phyloP scores from a whole-genome alignment of 1,140 invertebrate genomes.

The Drosophila nigromelanica region DNA sequence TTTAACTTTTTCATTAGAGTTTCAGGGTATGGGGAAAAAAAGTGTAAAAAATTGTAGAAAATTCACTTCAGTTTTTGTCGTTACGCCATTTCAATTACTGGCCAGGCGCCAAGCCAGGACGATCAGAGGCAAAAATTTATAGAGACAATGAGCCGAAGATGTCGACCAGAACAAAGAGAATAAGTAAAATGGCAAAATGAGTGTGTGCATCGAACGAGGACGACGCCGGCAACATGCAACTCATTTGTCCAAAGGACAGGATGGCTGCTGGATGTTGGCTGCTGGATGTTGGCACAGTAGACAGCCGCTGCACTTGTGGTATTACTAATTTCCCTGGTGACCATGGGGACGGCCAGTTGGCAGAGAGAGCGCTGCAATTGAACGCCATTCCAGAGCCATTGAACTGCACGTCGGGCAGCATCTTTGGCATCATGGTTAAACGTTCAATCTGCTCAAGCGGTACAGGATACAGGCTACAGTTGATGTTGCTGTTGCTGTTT shows the following conservation, averaged over 20 bases:
- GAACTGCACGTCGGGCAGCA: conserved; percentile 40
- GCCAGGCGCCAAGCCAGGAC: conserved; percentile 73
- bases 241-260: conserved; percentile 59
- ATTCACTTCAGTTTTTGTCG: conserved; percentile 78
- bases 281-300: conserved; percentile 15
- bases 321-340: conserved; percentile 83
- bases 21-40: conserved; percentile 23
- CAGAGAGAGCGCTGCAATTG: not conserved
- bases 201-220: conserved; percentile 18
- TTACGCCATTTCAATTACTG: conserved; percentile 82
- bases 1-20: conserved; percentile 74
- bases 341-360: conserved; percentile 45
- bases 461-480: conserved; percentile 11
- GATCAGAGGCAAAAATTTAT: conserved; percentile 78
- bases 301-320: conserved; percentile 73
- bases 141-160: conserved; percentile 66
- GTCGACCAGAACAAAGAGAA: conserved; percentile 64
- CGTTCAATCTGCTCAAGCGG: conserved; percentile 59
- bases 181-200: conserved; percentile 67
- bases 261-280: not conserved
- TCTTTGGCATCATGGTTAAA: conserved; percentile 57
- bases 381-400: conserved; percentile 47
- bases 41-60: conserved; percentile 35
- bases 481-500: conserved; percentile 8
- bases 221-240: conserved; percentile 63